Base-by-base conservation (phyloP, 2,888 invertebrate genomes). In the Apeira syringaria region DNA sequence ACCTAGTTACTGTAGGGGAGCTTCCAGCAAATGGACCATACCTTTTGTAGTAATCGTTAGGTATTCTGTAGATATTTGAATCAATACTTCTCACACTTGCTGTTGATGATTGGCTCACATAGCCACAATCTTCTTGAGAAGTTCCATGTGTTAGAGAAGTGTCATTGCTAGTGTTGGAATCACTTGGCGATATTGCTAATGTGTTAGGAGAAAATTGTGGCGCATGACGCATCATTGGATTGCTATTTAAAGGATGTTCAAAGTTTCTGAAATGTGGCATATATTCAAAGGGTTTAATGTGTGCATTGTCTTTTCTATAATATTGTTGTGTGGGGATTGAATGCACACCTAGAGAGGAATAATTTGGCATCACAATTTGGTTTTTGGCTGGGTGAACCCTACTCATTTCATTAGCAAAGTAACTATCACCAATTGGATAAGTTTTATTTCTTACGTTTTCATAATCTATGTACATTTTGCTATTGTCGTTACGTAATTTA, bases 51-150 rank as follows among this genome's bases (percentile, higher is more conserved):
- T 67, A 64, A 34, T 87, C 86, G 68, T 64, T 72, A 38, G 74
- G 68, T 22, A 74, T 42, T 62, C 77, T 72, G 49, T 70, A 72
- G 28, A 75, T 56, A 27, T 64, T 60, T 32, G 75, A 78, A 43
- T 90, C 90, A 33, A 81, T 62, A 72, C 87, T 90, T 69, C 84
- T 79, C 28, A 77, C 64, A 66, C 88, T 90, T 44, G 79, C 68
- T 37, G 78, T 75, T 24, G 90, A 89, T 30, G 88, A 87, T 51
- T 89, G 90, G 51, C 89, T 90, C 5, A 80, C 82, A 77, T 90
- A 91, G 9, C 89, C 90, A 68, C 80, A 86, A 58, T 90, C 90
- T 68, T 90, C 90, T 64, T 81, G 86, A 31, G 68, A 59, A 44
- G 60, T 70, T 22, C 71, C 68, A 48, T 81, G 70, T 31, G 73